Evolutionary conservation across 2,888 invertebrate species (phyloP).

Genomic region (Chrysopilus asiliformis): DNA sequence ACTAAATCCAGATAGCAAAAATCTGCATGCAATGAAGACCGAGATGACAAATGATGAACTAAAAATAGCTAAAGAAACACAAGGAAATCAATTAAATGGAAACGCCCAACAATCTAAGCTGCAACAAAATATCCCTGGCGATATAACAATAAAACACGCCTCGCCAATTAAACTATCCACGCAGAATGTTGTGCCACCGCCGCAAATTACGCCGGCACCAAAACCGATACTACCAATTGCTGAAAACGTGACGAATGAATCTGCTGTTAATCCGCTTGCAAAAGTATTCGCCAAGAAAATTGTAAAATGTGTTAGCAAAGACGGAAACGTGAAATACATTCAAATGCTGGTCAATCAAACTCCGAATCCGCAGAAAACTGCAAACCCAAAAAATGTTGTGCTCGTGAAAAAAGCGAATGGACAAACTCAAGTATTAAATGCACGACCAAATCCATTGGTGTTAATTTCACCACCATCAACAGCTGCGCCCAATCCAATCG

Average conservation of each 20-base stretch:
- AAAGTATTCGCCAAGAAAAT: slow-evolving; percentile 21
- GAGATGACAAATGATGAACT: too few relatives aligned
- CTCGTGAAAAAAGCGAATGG: slow-evolving; percentile 5
- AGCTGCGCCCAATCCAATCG: too few relatives aligned
- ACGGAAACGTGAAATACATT: slow-evolving; percentile 22
- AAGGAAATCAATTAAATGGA: neutral
- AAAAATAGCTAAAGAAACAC: too few relatives aligned
- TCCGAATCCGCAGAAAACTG: neutral
- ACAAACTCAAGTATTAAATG: neutral
- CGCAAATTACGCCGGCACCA: too few relatives aligned
- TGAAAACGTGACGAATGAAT: neutral
- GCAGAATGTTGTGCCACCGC: neutral
- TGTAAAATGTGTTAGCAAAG: slow-evolving; percentile 22
- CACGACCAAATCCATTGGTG: neutral
- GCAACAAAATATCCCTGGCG: neutral
- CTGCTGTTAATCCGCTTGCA: too few relatives aligned
- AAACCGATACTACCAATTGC: too few relatives aligned
- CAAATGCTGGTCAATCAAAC: slow-evolving; percentile 19
- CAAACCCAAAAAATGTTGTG: neutral
- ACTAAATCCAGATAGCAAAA: too few relatives aligned
- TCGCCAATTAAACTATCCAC: neutral
- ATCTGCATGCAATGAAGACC: too few relatives aligned
- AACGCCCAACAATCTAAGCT: neutral
- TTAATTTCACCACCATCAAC: neutral
- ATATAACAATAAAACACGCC: neutral